These are phyloP conservation scores for Xanthia icteritia DNA, from an alignment of 2,888 invertebrate species.

Conservation along the genomic window DNA sequence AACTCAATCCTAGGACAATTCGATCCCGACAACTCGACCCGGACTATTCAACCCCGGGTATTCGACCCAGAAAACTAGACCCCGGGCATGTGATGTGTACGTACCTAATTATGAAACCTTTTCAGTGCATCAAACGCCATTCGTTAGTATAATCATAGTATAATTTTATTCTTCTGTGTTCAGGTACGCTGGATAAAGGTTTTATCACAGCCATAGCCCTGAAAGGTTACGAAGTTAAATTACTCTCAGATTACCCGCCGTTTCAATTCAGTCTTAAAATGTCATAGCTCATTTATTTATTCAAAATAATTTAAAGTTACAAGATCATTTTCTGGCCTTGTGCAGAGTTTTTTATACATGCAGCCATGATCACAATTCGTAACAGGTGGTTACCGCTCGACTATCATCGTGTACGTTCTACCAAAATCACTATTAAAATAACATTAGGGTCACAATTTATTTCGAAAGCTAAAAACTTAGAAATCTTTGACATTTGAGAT, in stretches of 20 bases:
- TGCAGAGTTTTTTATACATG: slow-evolving; percentile 21
- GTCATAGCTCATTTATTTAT: neutral
- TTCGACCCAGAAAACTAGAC: too few species aligned
- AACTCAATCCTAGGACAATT: too few species aligned
- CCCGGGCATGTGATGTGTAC: slow-evolving; percentile 20
- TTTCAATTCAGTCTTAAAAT: neutral
- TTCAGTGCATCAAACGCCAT: slow-evolving; percentile 67
- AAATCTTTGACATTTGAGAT: slow-evolving; percentile 66
- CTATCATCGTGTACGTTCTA: slow-evolving; percentile 47
- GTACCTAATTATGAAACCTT: slow-evolving; percentile 76
- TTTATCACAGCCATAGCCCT: slow-evolving; percentile 1
- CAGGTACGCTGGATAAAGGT: neutral
- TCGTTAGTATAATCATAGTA: slow-evolving; percentile 26
- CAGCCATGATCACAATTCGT: slow-evolving; percentile 50
- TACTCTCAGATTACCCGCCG: neutral
- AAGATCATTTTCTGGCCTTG: slow-evolving; percentile 47
- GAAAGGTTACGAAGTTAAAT: neutral
- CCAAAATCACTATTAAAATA: slow-evolving; percentile 62
- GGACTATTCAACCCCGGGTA: too few species aligned
- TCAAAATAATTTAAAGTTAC: slow-evolving; percentile 13
- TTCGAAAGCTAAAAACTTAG: slow-evolving; percentile 60
- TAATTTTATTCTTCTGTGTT: neutral
- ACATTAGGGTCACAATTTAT: slow-evolving; percentile 65
- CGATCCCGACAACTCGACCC: too few species aligned
- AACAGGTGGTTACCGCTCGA: slow-evolving; percentile 59